These are phyloP conservation scores for Myocastor coypus DNA, from an alignment of 2,113 vertebrate genomes.

Conservation along the genomic window DNA sequence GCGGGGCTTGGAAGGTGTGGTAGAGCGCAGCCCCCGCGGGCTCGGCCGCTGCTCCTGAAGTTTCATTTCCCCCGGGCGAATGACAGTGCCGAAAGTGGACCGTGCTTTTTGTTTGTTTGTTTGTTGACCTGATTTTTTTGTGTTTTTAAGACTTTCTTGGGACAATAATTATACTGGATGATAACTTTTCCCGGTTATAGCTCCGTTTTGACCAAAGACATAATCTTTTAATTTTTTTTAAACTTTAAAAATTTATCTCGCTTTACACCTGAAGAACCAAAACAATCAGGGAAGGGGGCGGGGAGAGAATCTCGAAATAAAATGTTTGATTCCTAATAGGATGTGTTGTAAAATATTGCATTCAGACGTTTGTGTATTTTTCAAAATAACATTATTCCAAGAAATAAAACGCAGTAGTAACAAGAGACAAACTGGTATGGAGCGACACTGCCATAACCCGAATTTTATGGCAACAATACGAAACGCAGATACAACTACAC, in stretches of 20 bases:
- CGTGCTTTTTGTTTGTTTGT: not conserved
- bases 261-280: not conserved
- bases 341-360: not conserved
- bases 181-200: not conserved
- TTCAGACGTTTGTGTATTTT: not conserved
- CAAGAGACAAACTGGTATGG: conserved; percentile 34
- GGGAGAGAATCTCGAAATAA: conserved; percentile 35
- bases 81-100: conserved; percentile 10
- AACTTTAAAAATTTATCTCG: not conserved
- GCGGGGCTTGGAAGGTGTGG: conserved; percentile 49
- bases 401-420: conserved; percentile 48
- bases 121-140: conserved; percentile 29
- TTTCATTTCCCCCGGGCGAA: conserved; percentile 79
- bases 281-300: not conserved
- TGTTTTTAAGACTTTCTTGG: conserved; percentile 2
- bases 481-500: conserved; percentile 37
- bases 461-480: conserved; percentile 54
- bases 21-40: not conserved
- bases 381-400: conserved; percentile 30
- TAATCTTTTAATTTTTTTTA: not conserved
- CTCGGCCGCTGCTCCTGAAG: conserved; percentile 74
- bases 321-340: not conserved
- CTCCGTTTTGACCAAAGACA: conserved; percentile 19
- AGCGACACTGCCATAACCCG: not conserved
- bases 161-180: not conserved